Percentiles rank a stretch among this genome's conserved stretches.
Conservation (phyloP, 1,140 invertebrate genomes). For the Doryteuthis pealeii region DNA sequence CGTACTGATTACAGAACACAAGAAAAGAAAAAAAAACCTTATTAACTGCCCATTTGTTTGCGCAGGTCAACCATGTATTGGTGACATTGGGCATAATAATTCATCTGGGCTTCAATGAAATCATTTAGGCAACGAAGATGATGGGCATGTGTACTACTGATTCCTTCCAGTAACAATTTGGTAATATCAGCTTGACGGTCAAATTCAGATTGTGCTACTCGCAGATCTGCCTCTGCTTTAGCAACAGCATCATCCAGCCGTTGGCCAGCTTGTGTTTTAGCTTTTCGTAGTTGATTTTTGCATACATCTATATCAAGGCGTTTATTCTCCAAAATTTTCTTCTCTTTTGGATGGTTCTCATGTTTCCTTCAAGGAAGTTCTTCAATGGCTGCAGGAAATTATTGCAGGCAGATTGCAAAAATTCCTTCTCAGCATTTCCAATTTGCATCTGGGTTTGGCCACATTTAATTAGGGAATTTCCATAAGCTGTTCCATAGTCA, state of each 20-base stretch:
- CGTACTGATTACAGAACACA: no score
- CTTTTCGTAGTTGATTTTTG: constrained; percentile 81
- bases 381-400: constrained; percentile 85
- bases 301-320: constrained; percentile 89
- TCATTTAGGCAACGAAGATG: constrained; percentile 86
- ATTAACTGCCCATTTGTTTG: constrained; percentile 81
- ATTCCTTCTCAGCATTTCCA: constrained; percentile 85
- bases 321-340: constrained; percentile 65
- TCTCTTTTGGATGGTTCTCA: constrained; percentile 84
- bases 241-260: constrained; percentile 33
- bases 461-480: constrained; percentile 84
- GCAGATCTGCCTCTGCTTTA: constrained; percentile 90
- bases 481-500: constrained; percentile 87
- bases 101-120: constrained; percentile 84
- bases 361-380: constrained; percentile 92
- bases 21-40: no score
- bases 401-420: constrained; percentile 76
- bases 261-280: constrained; percentile 68
- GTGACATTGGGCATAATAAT: constrained; percentile 85
- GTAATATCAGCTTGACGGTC: constrained; percentile 92
- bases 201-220: constrained; percentile 88
- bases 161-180: constrained; percentile 83
- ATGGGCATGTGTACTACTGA: constrained; percentile 76
- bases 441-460: constrained; percentile 86
- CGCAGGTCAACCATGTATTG: constrained; percentile 86